A percentile compares a stretch with the other conserved stretches of the same genome.
phyloP scores from a whole-genome alignment of 2,797 vertebrate genomes.

The Orestias chungarensis region DNA sequence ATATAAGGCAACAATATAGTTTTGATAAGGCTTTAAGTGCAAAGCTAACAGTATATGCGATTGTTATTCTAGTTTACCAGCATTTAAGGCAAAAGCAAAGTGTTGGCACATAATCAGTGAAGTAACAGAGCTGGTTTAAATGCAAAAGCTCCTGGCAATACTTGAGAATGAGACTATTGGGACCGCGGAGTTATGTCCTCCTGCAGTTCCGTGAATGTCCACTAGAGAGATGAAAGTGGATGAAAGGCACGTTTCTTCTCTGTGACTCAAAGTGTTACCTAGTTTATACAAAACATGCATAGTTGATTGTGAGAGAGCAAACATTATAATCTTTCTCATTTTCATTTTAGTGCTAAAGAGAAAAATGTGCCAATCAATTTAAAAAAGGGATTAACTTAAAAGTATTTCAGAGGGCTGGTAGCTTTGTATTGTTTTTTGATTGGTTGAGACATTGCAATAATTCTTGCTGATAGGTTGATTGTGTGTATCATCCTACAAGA shows the following conservation, averaged over 20 bases:
- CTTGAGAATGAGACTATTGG: neutral
- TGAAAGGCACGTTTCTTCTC: neutral
- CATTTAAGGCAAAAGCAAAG: constrained; percentile 42
- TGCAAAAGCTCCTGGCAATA: constrained; percentile 3
- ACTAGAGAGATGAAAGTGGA: constrained; percentile 2
- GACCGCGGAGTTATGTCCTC: neutral
- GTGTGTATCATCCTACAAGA: neutral
- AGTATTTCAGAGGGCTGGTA: constrained; percentile 36
- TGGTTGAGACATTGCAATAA: constrained; percentile 35
- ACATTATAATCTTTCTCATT: constrained; percentile 2
- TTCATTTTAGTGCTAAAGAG: neutral
- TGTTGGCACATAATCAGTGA: constrained; percentile 37
- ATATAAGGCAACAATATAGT: constrained; percentile 20
- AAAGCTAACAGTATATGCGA: constrained; percentile 22
- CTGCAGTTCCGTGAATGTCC: constrained; percentile 15
- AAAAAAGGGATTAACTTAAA: neutral
- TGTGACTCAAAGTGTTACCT: constrained; percentile 23
- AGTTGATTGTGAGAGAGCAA: constrained; percentile 51
- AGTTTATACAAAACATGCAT: constrained; percentile 37
- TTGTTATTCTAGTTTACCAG: constrained; percentile 30
- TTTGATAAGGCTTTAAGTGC: constrained; percentile 29
- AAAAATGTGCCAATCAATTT: neutral
- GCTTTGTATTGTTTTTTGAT: constrained; percentile 22
- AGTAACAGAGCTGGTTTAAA: constrained; percentile 5
- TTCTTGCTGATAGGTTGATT: constrained; percentile 9